phyloP scores from a whole-genome alignment of 2,113 vertebrate genomes.

The Siphamia tubifer region DNA sequence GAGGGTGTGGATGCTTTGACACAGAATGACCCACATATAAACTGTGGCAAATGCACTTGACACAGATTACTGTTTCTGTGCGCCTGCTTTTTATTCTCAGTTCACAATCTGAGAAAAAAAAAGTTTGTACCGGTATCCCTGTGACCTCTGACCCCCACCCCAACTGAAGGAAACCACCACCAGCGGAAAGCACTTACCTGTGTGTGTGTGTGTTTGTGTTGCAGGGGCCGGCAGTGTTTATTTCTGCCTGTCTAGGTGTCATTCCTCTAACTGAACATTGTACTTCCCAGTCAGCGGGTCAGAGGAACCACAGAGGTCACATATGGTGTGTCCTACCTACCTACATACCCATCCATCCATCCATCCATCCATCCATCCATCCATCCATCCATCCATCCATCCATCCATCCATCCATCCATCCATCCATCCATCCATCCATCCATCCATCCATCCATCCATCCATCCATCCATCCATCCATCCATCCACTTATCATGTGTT shows the following conservation, averaged over 20 bases:
- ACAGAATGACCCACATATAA: background rate
- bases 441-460: too few species aligned
- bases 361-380: too few species aligned
- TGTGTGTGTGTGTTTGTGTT: background rate
- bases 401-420: too few species aligned
- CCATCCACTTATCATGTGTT: too few species aligned
- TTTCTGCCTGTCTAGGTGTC: slow-evolving; percentile 30
- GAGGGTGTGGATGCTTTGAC: too few species aligned
- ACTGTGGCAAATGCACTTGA: background rate
- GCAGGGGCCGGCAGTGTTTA: slow-evolving; percentile 1
- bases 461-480: too few species aligned
- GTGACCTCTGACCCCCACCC: slow-evolving; percentile 16
- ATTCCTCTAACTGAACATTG: slow-evolving; percentile 3
- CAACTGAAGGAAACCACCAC: slow-evolving; percentile 13
- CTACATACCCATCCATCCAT: too few species aligned
- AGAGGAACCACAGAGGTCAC: slow-evolving; percentile 7
- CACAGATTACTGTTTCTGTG: background rate
- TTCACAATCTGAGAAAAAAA: background rate
- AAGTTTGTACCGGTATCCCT: background rate
- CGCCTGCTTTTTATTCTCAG: background rate
- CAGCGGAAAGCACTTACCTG: slow-evolving; percentile 2
- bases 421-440: too few species aligned
- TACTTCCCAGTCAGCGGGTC: slow-evolving; percentile 11
- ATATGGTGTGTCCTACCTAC: slow-evolving; percentile 13
- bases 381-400: too few species aligned